phyloP scores from a whole-genome alignment of 2,888 invertebrate genomes.

The Bugulina stolonifera region DNA sequence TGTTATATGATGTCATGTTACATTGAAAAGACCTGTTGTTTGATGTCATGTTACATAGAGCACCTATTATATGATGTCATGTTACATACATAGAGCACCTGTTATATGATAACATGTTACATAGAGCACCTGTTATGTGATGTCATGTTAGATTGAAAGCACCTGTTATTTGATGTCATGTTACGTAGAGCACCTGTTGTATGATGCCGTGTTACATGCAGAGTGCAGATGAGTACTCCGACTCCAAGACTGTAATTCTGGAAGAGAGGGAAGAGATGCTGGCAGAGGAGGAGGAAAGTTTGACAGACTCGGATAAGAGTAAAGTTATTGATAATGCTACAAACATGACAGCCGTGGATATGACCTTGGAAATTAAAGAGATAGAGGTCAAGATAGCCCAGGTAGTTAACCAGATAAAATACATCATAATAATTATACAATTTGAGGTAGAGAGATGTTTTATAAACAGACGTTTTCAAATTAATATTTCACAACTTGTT shows the following conservation, averaged over 20 bases:
- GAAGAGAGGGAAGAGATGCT: constrained; percentile 44
- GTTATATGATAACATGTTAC: background rate
- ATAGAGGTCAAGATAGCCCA: background rate
- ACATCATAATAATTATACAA: too few relatives aligned
- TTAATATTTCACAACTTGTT: too few relatives aligned
- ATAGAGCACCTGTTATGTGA: background rate
- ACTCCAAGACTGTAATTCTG: constrained; percentile 28
- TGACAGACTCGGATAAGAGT: constrained; percentile 24
- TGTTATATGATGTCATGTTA: background rate
- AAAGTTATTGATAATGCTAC: constrained; percentile 29
- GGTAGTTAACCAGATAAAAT: too few relatives aligned
- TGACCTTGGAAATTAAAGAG: constrained; percentile 51
- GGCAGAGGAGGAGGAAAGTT: constrained; percentile 36
- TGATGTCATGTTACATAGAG: background rate
- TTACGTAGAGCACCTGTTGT: background rate
- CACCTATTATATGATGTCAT: background rate
- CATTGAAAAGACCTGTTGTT: background rate
- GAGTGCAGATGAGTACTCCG: background rate
- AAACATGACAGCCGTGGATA: constrained; percentile 40
- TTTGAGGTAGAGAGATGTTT: too few relatives aligned
- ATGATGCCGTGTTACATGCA: background rate
- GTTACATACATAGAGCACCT: background rate
- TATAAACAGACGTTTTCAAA: too few relatives aligned
- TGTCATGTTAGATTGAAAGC: background rate
- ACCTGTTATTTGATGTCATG: background rate